These are phyloP conservation scores for Furnarius figulus DNA, from an alignment of 2,113 vertebrate species.

Conservation along the genomic window DNA sequence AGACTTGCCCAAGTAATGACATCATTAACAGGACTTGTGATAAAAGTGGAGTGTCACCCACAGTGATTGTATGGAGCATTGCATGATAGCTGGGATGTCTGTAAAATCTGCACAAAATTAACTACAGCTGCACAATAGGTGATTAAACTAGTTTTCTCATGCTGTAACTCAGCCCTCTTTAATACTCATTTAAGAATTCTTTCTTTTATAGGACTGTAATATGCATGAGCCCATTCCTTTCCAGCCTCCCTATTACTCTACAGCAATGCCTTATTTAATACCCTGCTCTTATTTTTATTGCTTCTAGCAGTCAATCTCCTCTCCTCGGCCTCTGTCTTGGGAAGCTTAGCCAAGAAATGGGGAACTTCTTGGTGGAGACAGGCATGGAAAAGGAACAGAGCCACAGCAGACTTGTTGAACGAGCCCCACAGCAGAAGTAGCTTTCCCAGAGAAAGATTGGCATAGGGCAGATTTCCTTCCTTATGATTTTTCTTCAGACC, in stretches of 20 bases:
- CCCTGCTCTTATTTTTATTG: constrained; percentile 34
- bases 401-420: not conserved
- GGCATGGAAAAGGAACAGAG: not conserved
- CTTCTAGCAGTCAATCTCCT: not conserved
- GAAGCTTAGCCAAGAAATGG: not conserved
- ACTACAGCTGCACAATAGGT: constrained; percentile 69
- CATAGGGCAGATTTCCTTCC: not conserved
- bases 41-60: constrained; percentile 62
- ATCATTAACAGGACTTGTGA: not conserved
- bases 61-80: constrained; percentile 44
- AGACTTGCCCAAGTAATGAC: not conserved
- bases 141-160: constrained; percentile 60
- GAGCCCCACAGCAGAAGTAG: not conserved
- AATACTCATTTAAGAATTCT: constrained; percentile 62
- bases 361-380: not conserved
- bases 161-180: constrained; percentile 40
- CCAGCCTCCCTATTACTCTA: constrained; percentile 51
- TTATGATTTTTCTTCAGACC: not conserved
- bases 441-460: not conserved
- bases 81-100: constrained; percentile 63
- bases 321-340: not conserved
- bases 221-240: constrained; percentile 43
- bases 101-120: constrained; percentile 68
- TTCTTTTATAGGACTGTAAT: constrained; percentile 59
- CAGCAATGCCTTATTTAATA: constrained; percentile 39